phyloP scores from a whole-genome alignment of 2,113 vertebrate genomes.

The Origma solitaria region DNA sequence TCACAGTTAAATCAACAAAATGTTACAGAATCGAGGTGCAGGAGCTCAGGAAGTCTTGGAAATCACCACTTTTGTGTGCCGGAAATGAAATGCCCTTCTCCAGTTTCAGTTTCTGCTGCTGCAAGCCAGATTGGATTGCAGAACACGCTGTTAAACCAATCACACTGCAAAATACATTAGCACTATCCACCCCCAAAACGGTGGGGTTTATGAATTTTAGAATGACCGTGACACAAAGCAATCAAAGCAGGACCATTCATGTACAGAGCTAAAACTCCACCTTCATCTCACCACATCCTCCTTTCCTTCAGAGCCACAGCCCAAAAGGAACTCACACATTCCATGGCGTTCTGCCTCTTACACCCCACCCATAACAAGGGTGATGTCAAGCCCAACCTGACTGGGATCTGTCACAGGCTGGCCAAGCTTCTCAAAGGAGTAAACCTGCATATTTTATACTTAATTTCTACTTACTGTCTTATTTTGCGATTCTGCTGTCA shows the following conservation, averaged over 20 bases:
- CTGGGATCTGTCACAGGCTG: background rate
- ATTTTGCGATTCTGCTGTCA: background rate
- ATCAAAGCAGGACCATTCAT: background rate
- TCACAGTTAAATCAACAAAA: slow-evolving; percentile 20
- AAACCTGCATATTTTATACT: background rate
- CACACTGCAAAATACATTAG: slow-evolving; percentile 70
- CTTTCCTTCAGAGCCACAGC: background rate
- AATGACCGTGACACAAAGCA: slow-evolving; percentile 33
- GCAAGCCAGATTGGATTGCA: background rate
- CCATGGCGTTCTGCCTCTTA: background rate
- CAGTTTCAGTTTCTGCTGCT: background rate
- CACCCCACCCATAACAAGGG: accelerated
- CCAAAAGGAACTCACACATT: background rate
- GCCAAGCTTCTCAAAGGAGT: background rate
- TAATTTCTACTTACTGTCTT: background rate
- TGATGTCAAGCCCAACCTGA: background rate
- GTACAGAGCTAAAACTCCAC: background rate
- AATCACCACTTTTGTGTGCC: background rate
- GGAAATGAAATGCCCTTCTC: slow-evolving; percentile 39
- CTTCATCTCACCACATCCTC: background rate
- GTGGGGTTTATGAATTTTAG: background rate
- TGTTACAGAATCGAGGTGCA: background rate
- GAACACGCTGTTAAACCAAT: slow-evolving; percentile 62
- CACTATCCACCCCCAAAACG: background rate
- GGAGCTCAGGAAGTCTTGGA: slow-evolving; percentile 9